Evolutionary conservation across 2,888 invertebrate species (phyloP), one percentile per base, ranked within the genome.

Genomic region (Hemaris fuciformis): DNA sequence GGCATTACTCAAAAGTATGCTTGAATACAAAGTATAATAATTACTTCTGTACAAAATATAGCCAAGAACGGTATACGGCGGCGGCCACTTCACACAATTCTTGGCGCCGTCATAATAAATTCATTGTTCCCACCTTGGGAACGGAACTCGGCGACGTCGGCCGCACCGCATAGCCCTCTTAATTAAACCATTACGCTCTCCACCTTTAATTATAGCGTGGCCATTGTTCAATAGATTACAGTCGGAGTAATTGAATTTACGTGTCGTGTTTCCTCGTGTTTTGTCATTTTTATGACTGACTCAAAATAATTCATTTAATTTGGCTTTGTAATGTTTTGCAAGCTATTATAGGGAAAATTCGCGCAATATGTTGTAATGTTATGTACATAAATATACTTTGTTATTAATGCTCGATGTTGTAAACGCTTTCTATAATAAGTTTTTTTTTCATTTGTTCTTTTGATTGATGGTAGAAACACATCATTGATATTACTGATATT

Each of bases 41-140:
- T 3, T 18, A 43, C 18, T 43, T 8, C 18, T 20, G 43, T 43
- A 43, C 10, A 34, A 34, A 5, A 18, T 38, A 18, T 20, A 10
- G 7, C 10, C 43, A 43, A 20, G 43, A 43, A 43, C 18, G 43
- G 20, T 43, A 43, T 20, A 43, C 20, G 10, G 10, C 7, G 15
- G 42, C 43, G 43, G 20, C 43, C 3, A 8, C 8, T 46, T 59
- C 58, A 20, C 46, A 59, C 15, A 45, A 41, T 46, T 22, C 31
- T 22, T 5, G n/a, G n/a, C 31, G 45, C 6, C 25, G 48, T 23
- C 43, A 20, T 43, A 43, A 43, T 43, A 20, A 27, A 48, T 25
- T 48, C 48, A 59, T 45, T 45, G 45, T 46, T 59, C n/a, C n/a
- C 15, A n/a, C 22, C 20, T 13, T 45, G 45, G 20, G 45, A 45